phyloP scores from a whole-genome alignment of 1,140 invertebrate species.

The Aphaenogaster ashmeadi region DNA sequence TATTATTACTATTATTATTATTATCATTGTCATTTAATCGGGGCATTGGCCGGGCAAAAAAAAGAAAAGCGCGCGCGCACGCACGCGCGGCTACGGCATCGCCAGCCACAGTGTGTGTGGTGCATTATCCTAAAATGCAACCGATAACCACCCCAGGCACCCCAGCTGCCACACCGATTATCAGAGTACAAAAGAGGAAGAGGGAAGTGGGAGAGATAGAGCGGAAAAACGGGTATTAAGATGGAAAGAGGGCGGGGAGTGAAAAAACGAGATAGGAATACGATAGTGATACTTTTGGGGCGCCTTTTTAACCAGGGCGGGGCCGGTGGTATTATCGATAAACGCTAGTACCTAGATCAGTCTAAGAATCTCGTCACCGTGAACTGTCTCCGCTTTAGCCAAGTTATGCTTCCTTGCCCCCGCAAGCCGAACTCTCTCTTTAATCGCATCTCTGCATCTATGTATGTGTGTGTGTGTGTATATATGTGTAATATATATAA shows the following conservation, averaged over 20 bases:
- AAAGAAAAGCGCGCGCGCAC: constrained; percentile 74
- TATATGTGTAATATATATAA: constrained; percentile 58
- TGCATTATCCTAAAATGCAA: constrained; percentile 86
- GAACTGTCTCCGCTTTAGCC: constrained; percentile 86
- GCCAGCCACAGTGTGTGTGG: constrained; percentile 83
- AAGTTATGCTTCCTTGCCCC: constrained; percentile 84
- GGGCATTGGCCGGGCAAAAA: constrained; percentile 83
- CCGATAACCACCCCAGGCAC: constrained; percentile 78
- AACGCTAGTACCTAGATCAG: constrained; percentile 87
- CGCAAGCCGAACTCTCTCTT: constrained; percentile 83
- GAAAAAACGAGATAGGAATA: neutral
- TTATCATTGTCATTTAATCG: constrained; percentile 62
- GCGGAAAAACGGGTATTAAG: neutral
- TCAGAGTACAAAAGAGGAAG: constrained; percentile 74
- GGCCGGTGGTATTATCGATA: constrained; percentile 84
- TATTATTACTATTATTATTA: constrained; percentile 55
- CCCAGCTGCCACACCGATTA: constrained; percentile 79
- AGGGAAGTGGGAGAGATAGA: neutral
- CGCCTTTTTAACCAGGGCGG: constrained; percentile 75
- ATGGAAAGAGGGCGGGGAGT: neutral
- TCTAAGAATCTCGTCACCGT: constrained; percentile 88
- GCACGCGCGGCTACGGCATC: constrained; percentile 80
- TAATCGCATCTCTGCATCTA: constrained; percentile 63
- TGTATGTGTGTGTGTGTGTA: constrained; percentile 53
- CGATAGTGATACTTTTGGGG: constrained; percentile 73